Evolutionary conservation across 2,888 invertebrate genomes (phyloP).

Genomic region (Nephrocerus scutellatus): DNA sequence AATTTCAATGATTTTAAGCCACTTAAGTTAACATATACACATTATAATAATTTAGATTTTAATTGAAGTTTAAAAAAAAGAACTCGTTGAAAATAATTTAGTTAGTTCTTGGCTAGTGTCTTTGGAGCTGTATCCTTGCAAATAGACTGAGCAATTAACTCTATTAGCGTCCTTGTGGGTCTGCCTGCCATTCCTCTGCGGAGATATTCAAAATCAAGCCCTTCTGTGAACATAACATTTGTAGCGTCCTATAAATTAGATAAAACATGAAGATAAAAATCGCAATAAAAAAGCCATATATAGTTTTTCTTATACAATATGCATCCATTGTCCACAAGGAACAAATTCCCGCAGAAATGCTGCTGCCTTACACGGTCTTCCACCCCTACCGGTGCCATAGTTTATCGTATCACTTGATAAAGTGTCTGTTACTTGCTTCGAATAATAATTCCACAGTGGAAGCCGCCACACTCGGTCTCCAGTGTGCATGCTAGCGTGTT

Average conservation of each 20-base stretch:
- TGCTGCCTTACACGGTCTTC: conserved; percentile 67
- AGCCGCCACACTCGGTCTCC: conserved; percentile 80
- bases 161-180: conserved; percentile 69
- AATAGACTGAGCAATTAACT: conserved; percentile 57
- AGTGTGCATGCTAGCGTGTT: conserved; percentile 62
- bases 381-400: conserved; percentile 49
- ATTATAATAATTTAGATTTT: no score
- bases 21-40: no score
- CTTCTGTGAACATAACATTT: conserved; percentile 65
- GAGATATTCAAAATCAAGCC: conserved; percentile 56
- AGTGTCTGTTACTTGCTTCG: conserved; percentile 51
- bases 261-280: no score
- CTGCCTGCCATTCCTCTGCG: conserved; percentile 65
- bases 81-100: no score
- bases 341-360: conserved; percentile 69
- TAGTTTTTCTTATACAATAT: conserved; percentile 53
- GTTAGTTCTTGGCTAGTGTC: no score
- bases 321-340: conserved; percentile 67
- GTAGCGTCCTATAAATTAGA: conserved; percentile 55
- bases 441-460: conserved; percentile 71
- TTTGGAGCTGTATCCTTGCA: conserved; percentile 42
- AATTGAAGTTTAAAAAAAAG: no score
- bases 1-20: no score
- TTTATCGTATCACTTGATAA: conserved; percentile 50
- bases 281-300: background rate